Evolutionary conservation across 2,797 vertebrate species (phyloP), one percentile per base, ranked within the genome.

Genomic region (Sciurus carolinensis): DNA sequence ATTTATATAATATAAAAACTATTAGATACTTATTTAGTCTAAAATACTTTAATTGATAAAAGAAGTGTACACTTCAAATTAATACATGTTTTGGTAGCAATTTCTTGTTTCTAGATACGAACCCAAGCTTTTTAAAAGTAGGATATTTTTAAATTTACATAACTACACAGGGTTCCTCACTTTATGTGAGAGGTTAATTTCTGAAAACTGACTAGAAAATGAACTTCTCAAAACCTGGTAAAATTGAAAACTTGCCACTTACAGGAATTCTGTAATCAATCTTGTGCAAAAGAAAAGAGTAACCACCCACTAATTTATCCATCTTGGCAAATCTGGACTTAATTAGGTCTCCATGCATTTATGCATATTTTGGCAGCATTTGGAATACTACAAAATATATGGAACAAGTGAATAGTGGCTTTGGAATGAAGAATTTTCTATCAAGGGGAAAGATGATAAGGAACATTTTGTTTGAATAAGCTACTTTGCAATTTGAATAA

Each of bases 281-380:
- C 36, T 7, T 84, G 4, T 88, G 54, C 42, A 15, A 47, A 73
- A 90, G 36, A 76, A 95, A 93, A 64, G 62, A 42, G 62, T 18
- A 91, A 59, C 4, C 20, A 67, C 36, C 18, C 67, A 81, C 15
- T 93, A 96, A 87, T 50, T 86, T 73, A 87, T 47, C 20, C 36
- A 33, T 81, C 22, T 91, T 81, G 28, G 28, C 11, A 93, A 95
- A 82, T 77, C 67, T 95, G 69, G 83, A 92, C 36, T 93, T 79
- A 91, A 83, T 95, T 95, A 50, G 83, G 39, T 85, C 36, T 96
- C 44, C 39, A 33, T 90, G 82, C 22, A 71, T 94, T 89, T 90
- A 85, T 59, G 18, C 42, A 91, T 81, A 95, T 50, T 81, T 91
- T 85, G 77, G 76, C 7, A 87, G 59, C 30, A 85, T 80, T 92